A percentile compares a stretch with the other conserved stretches of the same genome.
Evolutionary conservation across 2,888 invertebrate genomes (phyloP).

Genomic region (Pteria penguin): DNA sequence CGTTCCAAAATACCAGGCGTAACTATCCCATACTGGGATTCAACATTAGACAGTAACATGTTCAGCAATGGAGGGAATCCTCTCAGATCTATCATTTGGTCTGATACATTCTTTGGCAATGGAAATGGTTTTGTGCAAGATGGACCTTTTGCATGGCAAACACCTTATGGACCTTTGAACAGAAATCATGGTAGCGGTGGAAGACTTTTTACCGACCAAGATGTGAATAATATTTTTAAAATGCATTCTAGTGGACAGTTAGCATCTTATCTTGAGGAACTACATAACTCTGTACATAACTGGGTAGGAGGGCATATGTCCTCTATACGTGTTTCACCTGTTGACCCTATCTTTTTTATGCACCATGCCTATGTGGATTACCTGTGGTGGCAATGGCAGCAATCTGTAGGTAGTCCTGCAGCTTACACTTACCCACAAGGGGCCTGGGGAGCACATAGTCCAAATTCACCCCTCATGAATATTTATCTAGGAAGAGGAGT

Average conservation of each 20-base stretch:
- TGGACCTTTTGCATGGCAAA: conserved; percentile 74
- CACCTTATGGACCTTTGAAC: conserved; percentile 47
- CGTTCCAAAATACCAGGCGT: conserved; percentile 50
- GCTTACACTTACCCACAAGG: not conserved
- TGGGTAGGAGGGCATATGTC: conserved; percentile 55
- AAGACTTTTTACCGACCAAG: conserved; percentile 40
- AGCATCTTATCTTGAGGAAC: not conserved
- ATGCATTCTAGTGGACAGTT: not conserved
- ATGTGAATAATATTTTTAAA: conserved; percentile 35
- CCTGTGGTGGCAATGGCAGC: conserved; percentile 52
- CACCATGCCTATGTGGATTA: conserved; percentile 57
- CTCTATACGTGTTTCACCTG: conserved; percentile 46
- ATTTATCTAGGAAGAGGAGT: not conserved
- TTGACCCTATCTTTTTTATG: conserved; percentile 56
- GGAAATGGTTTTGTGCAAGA: conserved; percentile 68
- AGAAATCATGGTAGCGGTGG: conserved; percentile 47
- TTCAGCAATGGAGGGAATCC: conserved; percentile 56
- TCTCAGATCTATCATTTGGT: conserved; percentile 75
- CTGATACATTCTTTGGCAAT: conserved; percentile 74
- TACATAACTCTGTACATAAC: conserved; percentile 49
- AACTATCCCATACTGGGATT: conserved; percentile 60
- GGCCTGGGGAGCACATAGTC: not conserved
- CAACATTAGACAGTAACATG: conserved; percentile 48
- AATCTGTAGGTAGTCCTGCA: not conserved
- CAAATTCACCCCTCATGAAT: not conserved